Percentiles rank a stretch among this genome's conserved stretches.
These are phyloP conservation scores for Entelurus aequoreus DNA, from an alignment of 2,113 vertebrate species.

Conservation along the genomic window DNA sequence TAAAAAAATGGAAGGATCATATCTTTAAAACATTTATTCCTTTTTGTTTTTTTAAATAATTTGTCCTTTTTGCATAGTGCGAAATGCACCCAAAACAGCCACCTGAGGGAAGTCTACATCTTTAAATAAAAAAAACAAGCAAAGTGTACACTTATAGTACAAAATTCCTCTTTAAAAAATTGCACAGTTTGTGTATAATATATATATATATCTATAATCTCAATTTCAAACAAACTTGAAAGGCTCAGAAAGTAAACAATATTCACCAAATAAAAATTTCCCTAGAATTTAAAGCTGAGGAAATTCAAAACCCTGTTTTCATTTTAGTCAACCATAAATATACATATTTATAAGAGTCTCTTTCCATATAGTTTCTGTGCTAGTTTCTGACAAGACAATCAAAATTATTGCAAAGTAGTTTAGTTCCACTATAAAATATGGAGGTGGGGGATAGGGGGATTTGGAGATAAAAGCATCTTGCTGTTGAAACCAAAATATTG, in stretches of 20 bases:
- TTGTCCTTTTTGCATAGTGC: constrained; percentile 79
- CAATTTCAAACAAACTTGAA: constrained; percentile 97
- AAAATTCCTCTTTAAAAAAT: constrained; percentile 99
- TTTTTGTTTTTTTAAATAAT: constrained; percentile 61
- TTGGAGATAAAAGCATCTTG: constrained; percentile 71
- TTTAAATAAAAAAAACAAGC: constrained; percentile 99
- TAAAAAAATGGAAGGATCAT: constrained; percentile 1
- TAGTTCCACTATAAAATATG: constrained; percentile 85
- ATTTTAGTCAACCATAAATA: constrained; percentile 74
- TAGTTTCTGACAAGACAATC: constrained; percentile 93
- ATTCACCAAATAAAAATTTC: constrained; percentile 76
- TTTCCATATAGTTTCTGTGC: constrained; percentile 95
- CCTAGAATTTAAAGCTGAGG: constrained; percentile 96
- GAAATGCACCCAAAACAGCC: constrained; percentile 84
- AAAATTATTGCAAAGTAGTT: constrained; percentile 91
- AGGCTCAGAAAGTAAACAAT: constrained; percentile 94
- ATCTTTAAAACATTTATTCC: constrained; percentile 73
- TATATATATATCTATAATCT: constrained; percentile 94
- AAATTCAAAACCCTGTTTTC: constrained; percentile 90
- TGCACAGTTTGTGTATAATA: constrained; percentile 89
- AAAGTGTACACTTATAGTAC: constrained; percentile 95
- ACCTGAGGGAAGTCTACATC: constrained; percentile 88
- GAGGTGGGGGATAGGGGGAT: constrained; percentile 68
- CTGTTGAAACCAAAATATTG: constrained; percentile 53
- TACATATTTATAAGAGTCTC: constrained; percentile 74